Base-by-base conservation (phyloP, 2,797 vertebrate genomes). In the Lepus oiostolus region DNA sequence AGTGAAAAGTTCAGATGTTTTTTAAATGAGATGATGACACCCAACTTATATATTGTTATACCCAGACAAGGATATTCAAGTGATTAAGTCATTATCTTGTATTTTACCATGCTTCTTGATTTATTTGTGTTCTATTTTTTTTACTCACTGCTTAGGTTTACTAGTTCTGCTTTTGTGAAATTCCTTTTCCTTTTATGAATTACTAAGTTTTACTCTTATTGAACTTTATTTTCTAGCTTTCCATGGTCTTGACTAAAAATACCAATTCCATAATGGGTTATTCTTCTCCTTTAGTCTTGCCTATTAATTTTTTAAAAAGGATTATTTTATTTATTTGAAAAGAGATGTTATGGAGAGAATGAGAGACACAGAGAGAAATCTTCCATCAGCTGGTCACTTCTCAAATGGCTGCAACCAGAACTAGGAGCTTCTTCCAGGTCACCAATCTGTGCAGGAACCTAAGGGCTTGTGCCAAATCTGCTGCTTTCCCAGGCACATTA, bases 111-210 rank as follows among this genome's bases (percentile, higher is more conserved):
- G 26, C 7, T 70, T 32, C 17, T 65, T 71, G 22, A 4, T 72
- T 87, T 26, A 70, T 90, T 83, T 93, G 63, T 54, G 17, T 80
- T 86, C 62, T 86, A 1, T 17, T 71, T 2, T 35, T 63, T 84
- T 91, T 88, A 72, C 19, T 90, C 13, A 91, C 17, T 88, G 84
- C 50, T 42, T 21, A 93, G 30, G 30, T 68, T 68, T 30, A 19
- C 81, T n/a, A 24, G 32, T 84, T 84, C 68, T 84, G 65, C 26
- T 95, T 93, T 90, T 85, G 38, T 87, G 52, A 62, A 76, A 5
- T 89, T 52, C n/a, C 87, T 96, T 93, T 92, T 82, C 21, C 32
- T 93, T 93, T 95, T 90, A 70, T 93, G 79, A 76, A 60, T 93
- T 93, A 60, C 3, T 88, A 7, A 16, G 16, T 68, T 95, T 95